Base-by-base conservation (phyloP, 2,888 invertebrate genomes). In the Leucophenga montana region DNA sequence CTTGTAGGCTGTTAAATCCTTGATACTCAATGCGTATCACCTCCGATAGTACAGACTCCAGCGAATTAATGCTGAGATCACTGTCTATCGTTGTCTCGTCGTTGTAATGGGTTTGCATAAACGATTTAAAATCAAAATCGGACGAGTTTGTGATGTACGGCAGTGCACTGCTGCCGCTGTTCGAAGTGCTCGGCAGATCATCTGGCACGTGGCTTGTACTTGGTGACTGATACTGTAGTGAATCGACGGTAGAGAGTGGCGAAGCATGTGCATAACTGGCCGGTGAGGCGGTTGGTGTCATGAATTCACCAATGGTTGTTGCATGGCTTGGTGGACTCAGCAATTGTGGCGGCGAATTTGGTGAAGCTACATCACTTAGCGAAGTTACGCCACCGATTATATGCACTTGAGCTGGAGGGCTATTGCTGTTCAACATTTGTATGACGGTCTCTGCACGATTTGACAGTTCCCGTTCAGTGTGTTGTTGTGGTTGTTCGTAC, bases 1-100 rank as follows among this genome's bases (percentile, higher is more conserved):
- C 71, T 61, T 84, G 82, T 20, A 86, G 67, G 64, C 83, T 80
- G 57, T 86, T 87, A 22, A 95, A 90, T 83, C 86, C 80, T 80
- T 94, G 94, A 85, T 94, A 96, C 88, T 96, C 96, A 71, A 96
- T 89, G 80, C 95, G 95, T 75, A 96, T 95, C 9, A 96, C 96
- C 82, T 95, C 95, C 72, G 94, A 95, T 48, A 96, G 89, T 80
- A 96, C 95, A 0, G 95, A 94, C 85, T 95, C 95, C 86, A 96
- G 94, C 4, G 94, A 94, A 72, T 86, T 86, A 54, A 86, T 85
- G 67, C 83, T 83, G n/a, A 82, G 79, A 20, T 74, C 74, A 6
- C 76, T 75, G 59, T 73, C 75, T 18, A 75, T 20, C 22, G 75
- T 77, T 3, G 73, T 73, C 39, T 84, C 76, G 50, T 84, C 79